Conservation (phyloP, 2,797 vertebrate species). For the Manis crassicaudata region DNA sequence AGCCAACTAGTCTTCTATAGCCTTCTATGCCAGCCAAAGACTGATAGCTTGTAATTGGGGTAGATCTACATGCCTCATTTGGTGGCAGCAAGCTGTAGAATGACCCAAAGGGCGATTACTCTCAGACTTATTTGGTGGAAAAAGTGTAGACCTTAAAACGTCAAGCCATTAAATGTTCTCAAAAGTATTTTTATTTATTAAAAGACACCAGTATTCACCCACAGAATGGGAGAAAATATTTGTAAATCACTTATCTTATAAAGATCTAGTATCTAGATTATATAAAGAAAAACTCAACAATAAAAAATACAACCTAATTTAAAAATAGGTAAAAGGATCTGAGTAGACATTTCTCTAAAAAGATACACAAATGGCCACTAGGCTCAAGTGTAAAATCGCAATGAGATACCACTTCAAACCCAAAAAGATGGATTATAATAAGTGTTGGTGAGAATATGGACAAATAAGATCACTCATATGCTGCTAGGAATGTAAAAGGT, state of each 20-base stretch:
- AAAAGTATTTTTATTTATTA: constrained; percentile 39
- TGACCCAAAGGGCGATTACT: background rate
- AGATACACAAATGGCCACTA: background rate
- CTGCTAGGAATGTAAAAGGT: background rate
- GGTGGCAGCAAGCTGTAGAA: background rate
- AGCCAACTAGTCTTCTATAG: background rate
- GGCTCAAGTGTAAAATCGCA: background rate
- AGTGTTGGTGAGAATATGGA: background rate
- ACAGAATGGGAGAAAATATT: constrained; percentile 4
- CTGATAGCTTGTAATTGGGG: background rate
- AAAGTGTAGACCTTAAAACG: background rate
- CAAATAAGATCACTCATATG: background rate
- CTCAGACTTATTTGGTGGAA: background rate
- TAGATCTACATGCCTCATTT: background rate
- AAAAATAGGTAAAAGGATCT: background rate
- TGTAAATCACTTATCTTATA: background rate
- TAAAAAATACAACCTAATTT: background rate
- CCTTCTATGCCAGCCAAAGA: background rate
- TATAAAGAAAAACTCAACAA: background rate
- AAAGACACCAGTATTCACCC: background rate
- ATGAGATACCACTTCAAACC: background rate
- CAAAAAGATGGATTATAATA: background rate
- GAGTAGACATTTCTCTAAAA: background rate
- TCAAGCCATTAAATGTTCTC: background rate
- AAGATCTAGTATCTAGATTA: background rate